Conservation (phyloP, 2,113 vertebrate species). For the Acrocephalus arundinaceus region DNA sequence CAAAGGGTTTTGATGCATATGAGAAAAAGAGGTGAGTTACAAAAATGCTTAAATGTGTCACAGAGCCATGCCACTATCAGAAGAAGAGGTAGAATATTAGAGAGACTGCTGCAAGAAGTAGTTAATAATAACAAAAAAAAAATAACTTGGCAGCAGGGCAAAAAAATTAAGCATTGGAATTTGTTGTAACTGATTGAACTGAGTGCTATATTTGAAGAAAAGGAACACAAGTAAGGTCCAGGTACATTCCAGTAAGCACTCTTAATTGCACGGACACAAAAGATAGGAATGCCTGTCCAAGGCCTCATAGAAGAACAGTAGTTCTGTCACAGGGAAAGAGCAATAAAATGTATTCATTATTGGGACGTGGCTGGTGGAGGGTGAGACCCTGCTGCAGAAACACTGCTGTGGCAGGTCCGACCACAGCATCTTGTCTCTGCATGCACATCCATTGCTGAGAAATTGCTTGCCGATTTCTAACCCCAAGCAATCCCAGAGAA, state of each 20-base stretch:
- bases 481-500: not conserved
- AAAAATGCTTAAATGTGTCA: not conserved
- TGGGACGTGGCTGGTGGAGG: not conserved
- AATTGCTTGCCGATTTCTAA: not conserved
- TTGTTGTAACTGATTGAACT: not conserved
- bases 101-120: not conserved
- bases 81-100: not conserved
- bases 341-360: not conserved
- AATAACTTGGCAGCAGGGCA: not conserved
- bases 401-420: not conserved
- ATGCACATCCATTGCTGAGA: not conserved
- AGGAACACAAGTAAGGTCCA: not conserved
- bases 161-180: not conserved
- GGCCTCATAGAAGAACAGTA: not conserved
- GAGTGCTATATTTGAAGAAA: not conserved
- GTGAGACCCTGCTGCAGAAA: not conserved
- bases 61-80: not conserved
- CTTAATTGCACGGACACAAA: not conserved
- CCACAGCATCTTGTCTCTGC: not conserved
- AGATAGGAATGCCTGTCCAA: not conserved
- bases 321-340: not conserved
- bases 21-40: not conserved
- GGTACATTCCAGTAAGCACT: not conserved
- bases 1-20: not conserved
- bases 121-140: not conserved